These are phyloP conservation scores for Diabrotica undecimpunctata DNA, from an alignment of 1,140 invertebrate species.

Conservation along the genomic window DNA sequence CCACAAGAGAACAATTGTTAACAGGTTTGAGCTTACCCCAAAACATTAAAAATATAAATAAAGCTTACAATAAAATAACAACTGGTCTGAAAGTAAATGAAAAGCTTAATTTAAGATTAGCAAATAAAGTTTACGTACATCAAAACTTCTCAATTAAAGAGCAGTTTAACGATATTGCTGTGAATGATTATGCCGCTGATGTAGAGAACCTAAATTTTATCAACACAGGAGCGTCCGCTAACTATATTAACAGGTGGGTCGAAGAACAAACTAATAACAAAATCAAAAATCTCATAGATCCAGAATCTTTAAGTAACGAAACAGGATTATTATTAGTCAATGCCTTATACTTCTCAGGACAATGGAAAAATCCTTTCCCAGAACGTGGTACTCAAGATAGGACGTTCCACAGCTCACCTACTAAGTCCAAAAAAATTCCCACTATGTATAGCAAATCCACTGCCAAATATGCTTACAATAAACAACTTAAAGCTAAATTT, in stretches of 20 bases:
- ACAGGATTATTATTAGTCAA: slow-evolving; percentile 71
- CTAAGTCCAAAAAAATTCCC: slow-evolving; percentile 38
- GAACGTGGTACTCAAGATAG: slow-evolving; percentile 48
- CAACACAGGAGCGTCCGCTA: slow-evolving; percentile 40
- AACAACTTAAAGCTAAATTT: slow-evolving; percentile 51
- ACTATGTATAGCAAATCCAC: slow-evolving; percentile 25
- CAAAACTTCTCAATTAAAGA: too few relatives aligned
- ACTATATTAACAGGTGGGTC: slow-evolving; percentile 70
- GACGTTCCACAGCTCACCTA: slow-evolving; percentile 44
- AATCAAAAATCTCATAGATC: slow-evolving; percentile 63
- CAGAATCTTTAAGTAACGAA: slow-evolving; percentile 51
- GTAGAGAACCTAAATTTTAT: slow-evolving; percentile 51
- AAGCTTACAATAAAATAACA: slow-evolving; percentile 44
- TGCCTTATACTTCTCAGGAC: slow-evolving; percentile 76
- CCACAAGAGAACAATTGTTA: slow-evolving; percentile 18
- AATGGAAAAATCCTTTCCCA: slow-evolving; percentile 58
- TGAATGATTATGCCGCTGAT: slow-evolving; percentile 46
- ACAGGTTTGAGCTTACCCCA: slow-evolving; percentile 19
- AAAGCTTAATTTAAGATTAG: too few relatives aligned
- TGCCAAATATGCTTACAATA: slow-evolving; percentile 52
- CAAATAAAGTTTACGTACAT: too few relatives aligned
- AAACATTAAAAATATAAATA: slow-evolving; percentile 10
- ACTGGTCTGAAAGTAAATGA: slow-evolving; percentile 9
- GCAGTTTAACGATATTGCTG: slow-evolving; percentile 44
- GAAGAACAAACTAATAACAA: slow-evolving; percentile 65